These are phyloP conservation scores for Epinephelus lanceolatus DNA, from an alignment of 2,113 vertebrate species.

Conservation along the genomic window DNA sequence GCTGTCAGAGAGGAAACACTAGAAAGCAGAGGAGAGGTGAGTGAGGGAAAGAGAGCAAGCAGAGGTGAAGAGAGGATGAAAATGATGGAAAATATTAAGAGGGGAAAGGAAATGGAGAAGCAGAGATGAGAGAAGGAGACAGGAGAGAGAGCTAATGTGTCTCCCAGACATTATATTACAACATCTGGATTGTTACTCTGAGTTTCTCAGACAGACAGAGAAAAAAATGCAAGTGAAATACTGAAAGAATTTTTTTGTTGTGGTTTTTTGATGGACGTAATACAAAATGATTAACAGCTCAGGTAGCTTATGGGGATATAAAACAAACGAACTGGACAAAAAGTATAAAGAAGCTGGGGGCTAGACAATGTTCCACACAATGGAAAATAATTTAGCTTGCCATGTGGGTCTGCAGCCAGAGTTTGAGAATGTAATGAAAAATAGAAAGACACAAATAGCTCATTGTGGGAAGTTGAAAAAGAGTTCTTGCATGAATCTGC, in stretches of 20 bases:
- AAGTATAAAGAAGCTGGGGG: not conserved
- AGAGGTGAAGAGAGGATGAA: conserved; percentile 7
- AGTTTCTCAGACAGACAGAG: conserved; percentile 41
- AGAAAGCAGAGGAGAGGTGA: conserved; percentile 37
- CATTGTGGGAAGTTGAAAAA: conserved; percentile 14
- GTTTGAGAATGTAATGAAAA: not conserved
- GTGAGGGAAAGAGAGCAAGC: conserved; percentile 12
- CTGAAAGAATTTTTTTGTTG: conserved; percentile 5
- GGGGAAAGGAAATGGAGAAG: conserved; percentile 14
- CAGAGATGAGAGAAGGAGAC: conserved; percentile 25
- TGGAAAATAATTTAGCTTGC: conserved; percentile 28
- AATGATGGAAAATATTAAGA: conserved; percentile 36
- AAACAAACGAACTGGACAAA: conserved; percentile 5
- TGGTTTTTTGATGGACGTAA: conserved; percentile 1
- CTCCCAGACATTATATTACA: conserved; percentile 50
- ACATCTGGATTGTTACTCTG: conserved; percentile 68
- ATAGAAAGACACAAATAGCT: conserved; percentile 15
- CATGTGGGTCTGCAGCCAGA: conserved; percentile 5
- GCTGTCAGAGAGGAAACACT: conserved; percentile 30
- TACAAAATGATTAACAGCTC: conserved; percentile 8
- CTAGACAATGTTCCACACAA: conserved; percentile 3
- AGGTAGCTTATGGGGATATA: not conserved
- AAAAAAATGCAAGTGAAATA: not conserved
- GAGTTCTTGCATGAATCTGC: conserved; percentile 43
- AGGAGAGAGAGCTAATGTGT: conserved; percentile 50